Percentiles rank a stretch among this genome's conserved stretches.
phyloP scores from a whole-genome alignment of 2,888 invertebrate genomes.

The Reticulitermes lucifugus region DNA sequence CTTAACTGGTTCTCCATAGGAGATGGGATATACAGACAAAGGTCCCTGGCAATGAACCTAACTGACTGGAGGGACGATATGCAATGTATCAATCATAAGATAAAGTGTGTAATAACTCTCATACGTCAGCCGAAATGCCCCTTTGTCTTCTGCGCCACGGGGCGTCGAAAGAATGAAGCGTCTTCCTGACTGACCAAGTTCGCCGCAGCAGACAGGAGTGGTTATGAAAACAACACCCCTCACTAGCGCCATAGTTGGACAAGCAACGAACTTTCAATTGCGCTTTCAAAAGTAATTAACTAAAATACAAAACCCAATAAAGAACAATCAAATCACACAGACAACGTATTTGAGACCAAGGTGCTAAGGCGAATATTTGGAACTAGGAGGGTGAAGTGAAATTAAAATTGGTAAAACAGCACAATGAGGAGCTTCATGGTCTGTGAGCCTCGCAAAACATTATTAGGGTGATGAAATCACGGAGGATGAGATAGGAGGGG shows the following conservation, averaged over 20 bases:
- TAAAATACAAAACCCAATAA: background rate
- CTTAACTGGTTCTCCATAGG: background rate
- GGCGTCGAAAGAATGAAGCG: background rate
- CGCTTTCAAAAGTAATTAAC: background rate
- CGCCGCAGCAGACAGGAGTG: background rate
- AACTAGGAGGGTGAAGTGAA: too few relatives aligned
- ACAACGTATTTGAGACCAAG: too few relatives aligned
- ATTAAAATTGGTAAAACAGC: too few relatives aligned
- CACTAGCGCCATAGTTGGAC: background rate
- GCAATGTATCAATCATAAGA: constrained; percentile 2
- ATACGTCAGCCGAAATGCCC: background rate
- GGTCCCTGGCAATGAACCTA: background rate
- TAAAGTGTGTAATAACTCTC: background rate
- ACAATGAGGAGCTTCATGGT: too few relatives aligned
- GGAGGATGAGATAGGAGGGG: too few relatives aligned
- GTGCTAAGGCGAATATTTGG: too few relatives aligned
- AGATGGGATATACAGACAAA: background rate
- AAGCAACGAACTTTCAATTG: background rate
- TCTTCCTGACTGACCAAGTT: background rate
- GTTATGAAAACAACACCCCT: background rate
- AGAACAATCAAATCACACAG: background rate
- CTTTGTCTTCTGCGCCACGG: background rate
- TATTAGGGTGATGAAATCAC: too few relatives aligned
- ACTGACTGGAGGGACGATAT: background rate
- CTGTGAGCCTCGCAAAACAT: too few relatives aligned